Conservation (phyloP, 2,113 vertebrate species). For the Phrynocephalus versicolor region DNA sequence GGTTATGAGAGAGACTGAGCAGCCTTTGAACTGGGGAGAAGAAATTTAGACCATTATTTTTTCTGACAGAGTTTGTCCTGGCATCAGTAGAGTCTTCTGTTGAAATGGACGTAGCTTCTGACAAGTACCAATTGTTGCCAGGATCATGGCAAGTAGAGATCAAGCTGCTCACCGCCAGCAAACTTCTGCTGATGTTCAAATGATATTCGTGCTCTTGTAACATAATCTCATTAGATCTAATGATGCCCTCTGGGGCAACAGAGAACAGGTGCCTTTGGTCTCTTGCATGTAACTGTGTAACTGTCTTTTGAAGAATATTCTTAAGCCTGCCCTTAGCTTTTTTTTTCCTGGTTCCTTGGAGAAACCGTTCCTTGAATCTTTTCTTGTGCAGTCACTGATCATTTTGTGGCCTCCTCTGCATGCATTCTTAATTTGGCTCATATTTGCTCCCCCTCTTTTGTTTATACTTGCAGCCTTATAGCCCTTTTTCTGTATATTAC, state of each 20-base stretch:
- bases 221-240: neutral
- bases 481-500: neutral
- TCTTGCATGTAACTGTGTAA: neutral
- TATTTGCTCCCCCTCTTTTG: neutral
- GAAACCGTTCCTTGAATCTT: neutral
- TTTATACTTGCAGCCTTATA: neutral
- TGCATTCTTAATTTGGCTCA: neutral
- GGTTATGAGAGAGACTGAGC: neutral
- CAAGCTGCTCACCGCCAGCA: neutral
- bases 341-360: neutral
- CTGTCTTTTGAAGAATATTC: neutral
- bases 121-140: neutral
- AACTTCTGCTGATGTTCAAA: neutral
- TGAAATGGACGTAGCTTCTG: too few relatives aligned
- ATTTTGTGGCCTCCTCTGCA: neutral
- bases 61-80: neutral
- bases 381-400: neutral
- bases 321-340: neutral
- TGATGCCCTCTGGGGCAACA: neutral
- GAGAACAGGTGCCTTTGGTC: neutral
- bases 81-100: neutral
- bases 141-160: neutral
- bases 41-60: neutral
- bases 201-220: neutral
- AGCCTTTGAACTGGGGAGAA: neutral